Evolutionary conservation across 2,888 invertebrate genomes (phyloP).

Genomic region (Mongoloraphidia duomilia): DNA sequence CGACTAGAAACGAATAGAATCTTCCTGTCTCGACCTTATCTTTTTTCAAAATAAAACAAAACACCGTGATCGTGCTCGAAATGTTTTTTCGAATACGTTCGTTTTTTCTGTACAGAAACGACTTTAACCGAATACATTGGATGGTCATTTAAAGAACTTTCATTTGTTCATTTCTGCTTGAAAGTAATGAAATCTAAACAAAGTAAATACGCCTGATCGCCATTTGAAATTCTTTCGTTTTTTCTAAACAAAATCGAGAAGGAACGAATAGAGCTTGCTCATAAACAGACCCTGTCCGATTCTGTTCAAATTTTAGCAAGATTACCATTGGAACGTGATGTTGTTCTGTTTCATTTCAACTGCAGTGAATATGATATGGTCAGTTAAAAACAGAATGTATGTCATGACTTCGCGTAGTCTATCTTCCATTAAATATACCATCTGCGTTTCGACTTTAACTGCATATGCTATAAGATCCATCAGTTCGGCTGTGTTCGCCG

Average conservation of each 20-base stretch:
- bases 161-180: not conserved
- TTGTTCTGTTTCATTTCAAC: conserved; percentile 81
- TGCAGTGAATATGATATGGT: conserved; percentile 64
- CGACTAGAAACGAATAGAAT: no score
- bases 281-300: not conserved
- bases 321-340: conserved; percentile 69
- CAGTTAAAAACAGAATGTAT: conserved; percentile 71
- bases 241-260: not conserved
- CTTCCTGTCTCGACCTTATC: no score
- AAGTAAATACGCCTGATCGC: no score
- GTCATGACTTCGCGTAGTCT: conserved; percentile 50
- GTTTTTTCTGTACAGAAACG: no score
- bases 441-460: conserved; percentile 59
- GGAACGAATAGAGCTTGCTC: not conserved
- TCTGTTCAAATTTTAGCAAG: conserved; percentile 2
- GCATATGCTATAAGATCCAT: conserved; percentile 69
- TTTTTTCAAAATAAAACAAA: not conserved
- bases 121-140: no score
- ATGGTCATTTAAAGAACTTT: no score
- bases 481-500: conserved; percentile 70
- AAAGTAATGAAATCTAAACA: not conserved
- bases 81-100: no score
- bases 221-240: no score
- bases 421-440: conserved; percentile 60
- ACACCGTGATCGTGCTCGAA: no score